A percentile compares a stretch with the other conserved stretches of the same genome.
These are phyloP conservation scores for Andrena hattorfiana DNA, from an alignment of 2,888 invertebrate species.

Conservation along the genomic window DNA sequence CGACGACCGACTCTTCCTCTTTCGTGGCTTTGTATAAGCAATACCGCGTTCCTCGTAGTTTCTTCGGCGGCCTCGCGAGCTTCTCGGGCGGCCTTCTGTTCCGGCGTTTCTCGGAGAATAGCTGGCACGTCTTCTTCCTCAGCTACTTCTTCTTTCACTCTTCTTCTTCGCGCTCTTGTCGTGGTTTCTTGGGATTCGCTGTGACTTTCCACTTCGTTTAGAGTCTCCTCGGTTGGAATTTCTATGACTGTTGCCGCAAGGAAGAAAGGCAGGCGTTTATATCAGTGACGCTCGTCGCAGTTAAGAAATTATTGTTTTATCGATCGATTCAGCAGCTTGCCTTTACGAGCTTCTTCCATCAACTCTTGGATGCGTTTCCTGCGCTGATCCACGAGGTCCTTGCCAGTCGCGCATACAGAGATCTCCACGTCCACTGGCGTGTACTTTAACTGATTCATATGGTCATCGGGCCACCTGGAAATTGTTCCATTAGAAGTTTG, in stretches of 20 bases:
- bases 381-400: slow-evolving; percentile 77
- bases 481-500: background rate
- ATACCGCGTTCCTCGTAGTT: slow-evolving; percentile 59
- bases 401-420: slow-evolving; percentile 88
- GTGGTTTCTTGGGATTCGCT: background rate
- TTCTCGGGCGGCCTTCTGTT: slow-evolving; percentile 61
- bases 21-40: slow-evolving; percentile 77
- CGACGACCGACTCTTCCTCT: slow-evolving; percentile 75
- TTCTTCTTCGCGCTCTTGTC: slow-evolving; percentile 41
- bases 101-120: slow-evolving; percentile 48
- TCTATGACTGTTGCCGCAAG: background rate
- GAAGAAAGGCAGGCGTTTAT: background rate
- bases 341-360: slow-evolving; percentile 67
- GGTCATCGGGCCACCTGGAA: slow-evolving; percentile 90
- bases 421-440: slow-evolving; percentile 89
- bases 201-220: background rate
- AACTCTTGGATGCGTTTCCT: slow-evolving; percentile 75
- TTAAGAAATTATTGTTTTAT: background rate
- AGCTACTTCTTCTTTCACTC: background rate
- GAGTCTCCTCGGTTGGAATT: background rate
- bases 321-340: slow-evolving; percentile 53
- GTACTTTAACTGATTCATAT: slow-evolving; percentile 89
- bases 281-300: background rate
- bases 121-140: background rate
- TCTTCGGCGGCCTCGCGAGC: slow-evolving; percentile 42